These are phyloP conservation scores for Lepidotrigona ventralis DNA, from an alignment of 1,140 invertebrate genomes.

Conservation along the genomic window DNA sequence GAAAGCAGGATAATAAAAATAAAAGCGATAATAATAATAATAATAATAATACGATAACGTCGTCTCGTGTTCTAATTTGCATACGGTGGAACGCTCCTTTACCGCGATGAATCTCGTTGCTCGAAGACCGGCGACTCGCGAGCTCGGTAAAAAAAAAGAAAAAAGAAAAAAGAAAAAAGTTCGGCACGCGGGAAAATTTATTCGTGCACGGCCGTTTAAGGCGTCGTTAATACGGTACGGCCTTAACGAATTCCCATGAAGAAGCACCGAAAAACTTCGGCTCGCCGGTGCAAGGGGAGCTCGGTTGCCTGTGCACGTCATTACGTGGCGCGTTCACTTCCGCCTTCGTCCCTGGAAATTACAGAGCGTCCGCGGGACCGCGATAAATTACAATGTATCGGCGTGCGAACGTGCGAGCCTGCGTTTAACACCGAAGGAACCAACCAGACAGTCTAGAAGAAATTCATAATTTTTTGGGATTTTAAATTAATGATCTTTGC, in stretches of 20 bases:
- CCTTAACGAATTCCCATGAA: conserved; percentile 48
- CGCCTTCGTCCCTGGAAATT: conserved; percentile 50
- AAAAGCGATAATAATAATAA: background rate
- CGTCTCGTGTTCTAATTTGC: background rate
- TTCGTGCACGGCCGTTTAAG: conserved; percentile 47
- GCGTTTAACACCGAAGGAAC: background rate
- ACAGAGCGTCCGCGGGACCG: background rate
- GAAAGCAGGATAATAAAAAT: background rate
- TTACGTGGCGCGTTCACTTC: conserved; percentile 45
- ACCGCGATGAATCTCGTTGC: background rate
- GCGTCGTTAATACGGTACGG: conserved; percentile 46
- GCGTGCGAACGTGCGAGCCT: conserved; percentile 2
- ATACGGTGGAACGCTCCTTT: background rate
- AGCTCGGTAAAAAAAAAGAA: background rate
- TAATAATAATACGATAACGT: background rate
- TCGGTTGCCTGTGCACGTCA: conserved; percentile 23
- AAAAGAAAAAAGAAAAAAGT: conserved; percentile 32
- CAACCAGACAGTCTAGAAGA: too few relatives aligned
- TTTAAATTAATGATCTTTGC: background rate
- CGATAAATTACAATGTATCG: conserved; percentile 37
- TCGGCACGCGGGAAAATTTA: conserved; percentile 41
- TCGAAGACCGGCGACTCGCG: background rate
- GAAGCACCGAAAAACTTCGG: conserved; percentile 42
- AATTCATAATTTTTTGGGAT: background rate
- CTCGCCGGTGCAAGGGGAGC: conserved; percentile 25